phyloP scores from a whole-genome alignment of 2,113 vertebrate species.

The Varanus komodoensis region DNA sequence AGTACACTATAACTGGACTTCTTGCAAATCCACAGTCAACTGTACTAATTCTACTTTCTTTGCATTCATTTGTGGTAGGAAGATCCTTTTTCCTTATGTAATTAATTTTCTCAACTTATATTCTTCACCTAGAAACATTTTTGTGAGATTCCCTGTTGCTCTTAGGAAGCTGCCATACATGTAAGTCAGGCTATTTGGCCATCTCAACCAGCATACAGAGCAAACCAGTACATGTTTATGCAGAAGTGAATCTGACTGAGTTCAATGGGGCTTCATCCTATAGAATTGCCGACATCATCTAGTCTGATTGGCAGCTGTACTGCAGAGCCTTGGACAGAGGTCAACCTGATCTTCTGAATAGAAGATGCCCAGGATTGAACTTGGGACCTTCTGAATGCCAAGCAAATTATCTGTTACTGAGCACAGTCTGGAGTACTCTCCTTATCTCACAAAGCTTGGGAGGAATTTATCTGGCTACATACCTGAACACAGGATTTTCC shows the following conservation, averaged over 20 bases:
- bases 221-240: too few species aligned
- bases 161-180: too few species aligned
- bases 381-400: not conserved
- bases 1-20: not conserved
- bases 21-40: not conserved
- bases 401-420: not conserved
- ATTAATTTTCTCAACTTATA: not conserved
- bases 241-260: too few species aligned
- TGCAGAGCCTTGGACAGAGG: not conserved
- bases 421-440: not conserved
- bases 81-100: not conserved
- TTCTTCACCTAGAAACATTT: not conserved
- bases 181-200: not conserved
- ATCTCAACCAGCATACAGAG: not conserved
- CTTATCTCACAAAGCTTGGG: not conserved
- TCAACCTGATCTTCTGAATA: not conserved
- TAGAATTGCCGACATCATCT: not conserved
- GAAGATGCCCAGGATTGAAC: not conserved
- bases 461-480: constrained; percentile 17
- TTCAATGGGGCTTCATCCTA: not conserved
- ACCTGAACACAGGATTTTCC: not conserved
- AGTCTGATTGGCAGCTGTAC: not conserved
- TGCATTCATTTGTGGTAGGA: not conserved
- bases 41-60: not conserved
- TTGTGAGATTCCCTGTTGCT: not conserved